Evolutionary conservation across 1,140 invertebrate species (phyloP), one percentile per base, ranked within the genome.

Genomic region (Trichonephila clavipes): DNA sequence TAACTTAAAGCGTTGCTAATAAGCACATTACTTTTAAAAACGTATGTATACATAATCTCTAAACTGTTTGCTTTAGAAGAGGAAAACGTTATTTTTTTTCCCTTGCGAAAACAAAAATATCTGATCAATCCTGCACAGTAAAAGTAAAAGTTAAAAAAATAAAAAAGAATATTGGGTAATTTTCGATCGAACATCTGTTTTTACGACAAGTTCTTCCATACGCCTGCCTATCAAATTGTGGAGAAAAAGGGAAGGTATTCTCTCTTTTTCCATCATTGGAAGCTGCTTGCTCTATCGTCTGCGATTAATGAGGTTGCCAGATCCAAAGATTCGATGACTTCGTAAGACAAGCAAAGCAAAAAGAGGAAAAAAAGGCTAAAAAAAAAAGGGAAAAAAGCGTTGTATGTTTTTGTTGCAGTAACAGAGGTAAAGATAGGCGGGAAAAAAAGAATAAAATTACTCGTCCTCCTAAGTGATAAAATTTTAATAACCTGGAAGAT

Each of bases 301-400:
- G 90, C 90, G 77, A 85, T 92, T 92, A 92, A 92, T 92, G 90
- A 92, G 62, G 81, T 92, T 92, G 90, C 90, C 81, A 92, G 90
- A 83, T 85, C 61, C 59, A 61, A 83, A 92, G 61, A 88, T 85
- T 85, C 28, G 59, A 88, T 88, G 83, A 28, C 58, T 59, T 85
- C 44, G 44, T 24, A 85, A 77, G 72, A 77, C 28, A 77, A 28
- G 72, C 72, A 28, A 24, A 40, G 34, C 28, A 77, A 77, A 72
- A 77, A 40, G 18, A 40, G 72, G 10, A 28, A 1, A 14, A 8
- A 21, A n/a, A 10, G 10, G 44, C 44, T 51, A 10, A 0, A 5
- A 1, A 19, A n/a, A n/a, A n/a, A n/a, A n/a, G n/a, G n/a, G n/a
- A 21, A 69, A 69, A 69, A 69, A 69, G n/a, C n/a, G n/a, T 69